Base-by-base conservation (phyloP, 2,888 invertebrate species). In the Monochamus alternatus region DNA sequence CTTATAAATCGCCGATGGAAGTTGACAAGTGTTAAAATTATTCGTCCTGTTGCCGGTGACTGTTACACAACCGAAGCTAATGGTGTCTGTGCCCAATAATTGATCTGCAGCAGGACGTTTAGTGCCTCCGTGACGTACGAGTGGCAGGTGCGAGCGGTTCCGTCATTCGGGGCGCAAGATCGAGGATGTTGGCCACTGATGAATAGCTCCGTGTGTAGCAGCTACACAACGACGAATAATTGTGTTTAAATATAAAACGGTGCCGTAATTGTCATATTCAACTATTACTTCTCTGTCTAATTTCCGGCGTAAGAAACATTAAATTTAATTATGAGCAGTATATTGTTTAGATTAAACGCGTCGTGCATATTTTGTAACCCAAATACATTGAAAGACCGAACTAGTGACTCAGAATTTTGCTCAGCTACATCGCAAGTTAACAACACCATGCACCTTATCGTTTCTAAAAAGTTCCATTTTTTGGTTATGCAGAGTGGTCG, bases 21-120 rank as follows among this genome's bases (percentile, higher is more conserved):
- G 78, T 78, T 84, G 84, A 84, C 85, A 84, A 81, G 79, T 82
- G 82, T 83, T 82, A 82, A 83, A 85, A 84, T 84, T 83, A 83
- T 82, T 84, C 80, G 80, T 81, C 80, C 79, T 81, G 81, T 81
- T 81, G 81, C 79, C 81, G 80, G 75, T 78, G 76, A 78, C 76
- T 77, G 78, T 81, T 81, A 82, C 81, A 81, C 83, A 81, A 81
- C 82, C 79, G 77, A 78, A 78, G 72, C 81, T 80, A 82, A 81
- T 81, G 78, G 80, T 77, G 75, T 75, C 75, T 73, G 72, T 76
- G 75, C 77, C 78, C 80, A 81, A 83, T 83, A 83, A 82, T 82
- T 83, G 83, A 83, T 83, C 81, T 77, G 76, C 78, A 77, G 74
- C 74, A 73, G 64, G 81, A 83, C 84, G 76, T 82, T 83, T 81